phyloP scores from a whole-genome alignment of 2,888 invertebrate genomes.

The Eugnorisma glareosa region DNA sequence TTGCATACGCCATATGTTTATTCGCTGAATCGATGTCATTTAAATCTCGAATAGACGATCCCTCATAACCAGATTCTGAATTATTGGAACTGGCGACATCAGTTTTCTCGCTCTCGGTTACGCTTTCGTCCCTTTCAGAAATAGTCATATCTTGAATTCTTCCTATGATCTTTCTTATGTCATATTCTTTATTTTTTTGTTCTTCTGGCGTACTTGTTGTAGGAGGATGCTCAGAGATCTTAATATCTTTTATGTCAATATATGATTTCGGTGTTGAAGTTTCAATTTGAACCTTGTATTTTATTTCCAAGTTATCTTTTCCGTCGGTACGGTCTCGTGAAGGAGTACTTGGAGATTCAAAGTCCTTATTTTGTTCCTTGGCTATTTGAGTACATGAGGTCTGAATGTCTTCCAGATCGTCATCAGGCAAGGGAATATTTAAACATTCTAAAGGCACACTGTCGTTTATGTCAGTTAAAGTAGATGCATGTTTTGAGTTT shows the following conservation, averaged over 20 bases:
- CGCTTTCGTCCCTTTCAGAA: slow-evolving; percentile 63
- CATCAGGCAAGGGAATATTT: slow-evolving; percentile 17
- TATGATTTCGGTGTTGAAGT: slow-evolving; percentile 75
- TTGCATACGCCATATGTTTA: slow-evolving; percentile 51
- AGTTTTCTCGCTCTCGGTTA: slow-evolving; percentile 66
- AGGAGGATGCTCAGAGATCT: slow-evolving; percentile 14
- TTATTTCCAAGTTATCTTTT: slow-evolving; percentile 51
- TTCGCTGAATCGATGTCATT: slow-evolving; percentile 67
- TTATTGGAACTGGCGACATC: slow-evolving; percentile 75
- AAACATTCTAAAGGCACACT: slow-evolving; percentile 15
- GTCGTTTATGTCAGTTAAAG: background rate
- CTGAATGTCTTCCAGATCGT: slow-evolving; percentile 19
- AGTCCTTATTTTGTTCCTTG: background rate
- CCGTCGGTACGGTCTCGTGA: slow-evolving; percentile 4
- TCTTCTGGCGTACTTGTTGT: slow-evolving; percentile 49
- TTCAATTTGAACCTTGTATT: slow-evolving; percentile 74
- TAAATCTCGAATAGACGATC: slow-evolving; percentile 75
- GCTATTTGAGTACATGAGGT: slow-evolving; percentile 18
- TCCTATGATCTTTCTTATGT: slow-evolving; percentile 61
- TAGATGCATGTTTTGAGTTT: slow-evolving; percentile 10
- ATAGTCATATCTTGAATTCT: slow-evolving; percentile 68
- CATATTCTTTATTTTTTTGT: slow-evolving; percentile 32
- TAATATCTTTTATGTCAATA: slow-evolving; percentile 38
- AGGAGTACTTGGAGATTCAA: slow-evolving; percentile 21
- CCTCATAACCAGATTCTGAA: slow-evolving; percentile 81